phyloP scores from a whole-genome alignment of 2,113 vertebrate genomes.

The Scalopus aquaticus region DNA sequence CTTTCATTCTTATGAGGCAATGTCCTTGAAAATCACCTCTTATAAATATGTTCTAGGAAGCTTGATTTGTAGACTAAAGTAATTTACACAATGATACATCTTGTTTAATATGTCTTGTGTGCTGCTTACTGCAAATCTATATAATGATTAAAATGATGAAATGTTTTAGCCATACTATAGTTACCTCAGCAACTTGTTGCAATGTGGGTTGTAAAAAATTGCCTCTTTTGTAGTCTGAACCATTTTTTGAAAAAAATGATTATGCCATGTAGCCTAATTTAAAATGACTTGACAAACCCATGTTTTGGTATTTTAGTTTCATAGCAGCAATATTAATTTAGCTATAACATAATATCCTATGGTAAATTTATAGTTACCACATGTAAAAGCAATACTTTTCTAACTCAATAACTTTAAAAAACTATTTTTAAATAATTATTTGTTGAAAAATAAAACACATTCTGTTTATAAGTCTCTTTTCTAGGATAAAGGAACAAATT shows the following conservation, averaged over 20 bases:
- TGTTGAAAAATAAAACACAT: constrained; percentile 11
- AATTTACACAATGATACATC: constrained; percentile 46
- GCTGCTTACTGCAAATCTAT: constrained; percentile 50
- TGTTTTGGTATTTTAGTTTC: constrained; percentile 49
- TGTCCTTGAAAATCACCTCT: constrained; percentile 60
- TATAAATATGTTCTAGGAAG: not conserved
- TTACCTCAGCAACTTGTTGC: constrained; percentile 67
- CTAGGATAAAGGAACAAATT: constrained; percentile 26
- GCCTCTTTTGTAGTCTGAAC: constrained; percentile 43
- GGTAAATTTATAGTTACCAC: not conserved
- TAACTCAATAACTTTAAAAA: constrained; percentile 9
- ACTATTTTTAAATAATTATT: not conserved
- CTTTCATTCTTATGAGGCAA: not conserved
- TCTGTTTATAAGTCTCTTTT: not conserved
- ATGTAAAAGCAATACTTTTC: not conserved
- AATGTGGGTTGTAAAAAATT: constrained; percentile 63
- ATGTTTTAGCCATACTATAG: not conserved
- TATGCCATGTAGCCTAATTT: constrained; percentile 22
- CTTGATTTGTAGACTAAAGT: constrained; percentile 38
- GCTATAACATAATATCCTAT: not conserved
- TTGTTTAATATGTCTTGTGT: constrained; percentile 47
- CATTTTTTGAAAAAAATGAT: constrained; percentile 40
- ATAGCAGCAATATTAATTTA: constrained; percentile 16
- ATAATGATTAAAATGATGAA: constrained; percentile 65
- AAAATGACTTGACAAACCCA: constrained; percentile 21